Evolutionary conservation across 2,797 vertebrate species (phyloP).

Genomic region (Takifugu rubripes): DNA sequence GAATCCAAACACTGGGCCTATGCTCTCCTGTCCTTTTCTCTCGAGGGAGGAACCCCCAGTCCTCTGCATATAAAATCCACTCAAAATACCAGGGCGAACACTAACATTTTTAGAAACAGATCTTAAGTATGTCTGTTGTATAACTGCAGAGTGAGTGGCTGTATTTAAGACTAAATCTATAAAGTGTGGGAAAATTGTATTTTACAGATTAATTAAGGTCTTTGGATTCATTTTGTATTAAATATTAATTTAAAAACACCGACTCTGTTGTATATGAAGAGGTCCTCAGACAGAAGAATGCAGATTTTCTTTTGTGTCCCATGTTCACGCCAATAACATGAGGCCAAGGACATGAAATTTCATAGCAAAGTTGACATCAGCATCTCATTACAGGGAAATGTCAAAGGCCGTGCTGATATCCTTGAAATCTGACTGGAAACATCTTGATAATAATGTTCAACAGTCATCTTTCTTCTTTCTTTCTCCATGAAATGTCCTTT

Average conservation of each 20-base stretch:
- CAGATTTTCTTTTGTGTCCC: not conserved
- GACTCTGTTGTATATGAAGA: too few species aligned
- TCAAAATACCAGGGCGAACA: slow-evolving; percentile 14
- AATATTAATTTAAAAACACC: too few species aligned
- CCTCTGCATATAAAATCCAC: slow-evolving; percentile 14
- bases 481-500: too few species aligned
- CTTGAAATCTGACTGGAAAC: slow-evolving; percentile 35
- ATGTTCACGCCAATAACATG: not conserved
- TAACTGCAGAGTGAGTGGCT: too few species aligned
- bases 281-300: too few species aligned
- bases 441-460: slow-evolving; percentile 33
- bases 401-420: slow-evolving; percentile 27
- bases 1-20: slow-evolving; percentile 62
- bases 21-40: slow-evolving; percentile 56
- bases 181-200: too few species aligned
- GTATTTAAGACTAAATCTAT: too few species aligned
- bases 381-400: slow-evolving; percentile 20
- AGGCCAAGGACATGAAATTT: slow-evolving; percentile 4
- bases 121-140: too few species aligned
- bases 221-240: too few species aligned
- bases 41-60: slow-evolving; percentile 46
- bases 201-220: too few species aligned
- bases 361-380: slow-evolving; percentile 21
- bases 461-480: slow-evolving; percentile 32
- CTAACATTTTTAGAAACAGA: too few species aligned